Evolutionary conservation across 2,113 vertebrate genomes (phyloP).

Genomic region (Accipiter cooperii): DNA sequence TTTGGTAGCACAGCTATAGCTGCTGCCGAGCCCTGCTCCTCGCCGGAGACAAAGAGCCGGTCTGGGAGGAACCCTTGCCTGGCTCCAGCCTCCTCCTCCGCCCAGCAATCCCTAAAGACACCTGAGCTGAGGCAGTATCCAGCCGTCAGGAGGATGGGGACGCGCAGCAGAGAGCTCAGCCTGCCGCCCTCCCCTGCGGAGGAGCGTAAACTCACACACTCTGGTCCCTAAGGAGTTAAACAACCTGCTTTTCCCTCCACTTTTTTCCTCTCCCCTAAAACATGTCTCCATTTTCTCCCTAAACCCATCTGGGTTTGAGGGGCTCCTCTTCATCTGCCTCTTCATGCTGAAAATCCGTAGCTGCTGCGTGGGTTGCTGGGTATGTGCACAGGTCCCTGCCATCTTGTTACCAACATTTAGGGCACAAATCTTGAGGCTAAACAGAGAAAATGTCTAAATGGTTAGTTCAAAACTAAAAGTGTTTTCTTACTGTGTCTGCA

Average conservation of each 20-base stretch:
- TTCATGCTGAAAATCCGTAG: neutral
- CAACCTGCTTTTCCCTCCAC: neutral
- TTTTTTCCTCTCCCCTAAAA: neutral
- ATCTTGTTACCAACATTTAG: neutral
- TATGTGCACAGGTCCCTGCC: neutral
- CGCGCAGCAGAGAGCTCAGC: neutral
- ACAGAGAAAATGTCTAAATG: neutral
- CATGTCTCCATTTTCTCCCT: neutral
- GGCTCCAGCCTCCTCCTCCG: neutral
- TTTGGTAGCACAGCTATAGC: neutral
- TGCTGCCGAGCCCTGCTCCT: neutral
- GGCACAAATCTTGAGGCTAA: neutral
- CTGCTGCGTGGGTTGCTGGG: neutral
- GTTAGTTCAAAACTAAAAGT: neutral
- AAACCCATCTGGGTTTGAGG: neutral
- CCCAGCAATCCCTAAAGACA: neutral
- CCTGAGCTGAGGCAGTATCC: neutral
- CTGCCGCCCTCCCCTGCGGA: accelerated
- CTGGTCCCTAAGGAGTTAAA: neutral
- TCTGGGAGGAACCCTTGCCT: neutral
- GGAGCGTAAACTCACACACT: neutral
- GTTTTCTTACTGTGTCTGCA: neutral
- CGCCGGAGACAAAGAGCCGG: accelerated
- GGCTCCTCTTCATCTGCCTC: neutral
- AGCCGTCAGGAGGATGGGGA: neutral